Percentiles rank a stretch among this genome's conserved stretches.
Conservation (phyloP, 2,797 vertebrate genomes). For the Cossypha heuglini region DNA sequence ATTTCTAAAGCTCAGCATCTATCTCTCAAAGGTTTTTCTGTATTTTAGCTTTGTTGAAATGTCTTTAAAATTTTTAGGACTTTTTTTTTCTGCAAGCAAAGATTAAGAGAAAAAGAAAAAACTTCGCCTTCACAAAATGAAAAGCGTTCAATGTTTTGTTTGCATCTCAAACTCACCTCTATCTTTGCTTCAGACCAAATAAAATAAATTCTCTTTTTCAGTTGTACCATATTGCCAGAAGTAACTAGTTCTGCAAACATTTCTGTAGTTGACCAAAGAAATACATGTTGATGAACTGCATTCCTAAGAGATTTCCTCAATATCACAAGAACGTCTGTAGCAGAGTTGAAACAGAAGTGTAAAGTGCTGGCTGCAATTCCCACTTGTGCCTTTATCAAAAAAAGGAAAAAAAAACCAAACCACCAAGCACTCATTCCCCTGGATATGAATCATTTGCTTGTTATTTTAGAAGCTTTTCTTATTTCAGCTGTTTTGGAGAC, state of each 20-base stretch:
- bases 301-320: neutral
- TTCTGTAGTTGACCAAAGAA: neutral
- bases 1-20: neutral
- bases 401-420: fast-evolving
- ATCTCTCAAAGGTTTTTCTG: neutral
- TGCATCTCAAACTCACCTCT: fast-evolving
- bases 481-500: neutral
- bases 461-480: neutral
- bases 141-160: neutral
- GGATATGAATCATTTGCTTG: neutral
- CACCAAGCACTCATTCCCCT: neutral
- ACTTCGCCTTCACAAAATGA: neutral
- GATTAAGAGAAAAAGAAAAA: neutral
- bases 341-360: neutral
- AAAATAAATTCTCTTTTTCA: neutral
- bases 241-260: neutral
- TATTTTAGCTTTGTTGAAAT: neutral
- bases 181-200: neutral
- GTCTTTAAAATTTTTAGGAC: neutral
- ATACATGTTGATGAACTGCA: neutral
- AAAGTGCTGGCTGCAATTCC: slow-evolving; percentile 1
- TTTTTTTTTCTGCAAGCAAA: neutral
- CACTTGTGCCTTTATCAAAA: neutral
- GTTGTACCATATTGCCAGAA: neutral
- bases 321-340: neutral